Conservation (phyloP, 2,888 invertebrate species). For the Celastrina argiolus region DNA sequence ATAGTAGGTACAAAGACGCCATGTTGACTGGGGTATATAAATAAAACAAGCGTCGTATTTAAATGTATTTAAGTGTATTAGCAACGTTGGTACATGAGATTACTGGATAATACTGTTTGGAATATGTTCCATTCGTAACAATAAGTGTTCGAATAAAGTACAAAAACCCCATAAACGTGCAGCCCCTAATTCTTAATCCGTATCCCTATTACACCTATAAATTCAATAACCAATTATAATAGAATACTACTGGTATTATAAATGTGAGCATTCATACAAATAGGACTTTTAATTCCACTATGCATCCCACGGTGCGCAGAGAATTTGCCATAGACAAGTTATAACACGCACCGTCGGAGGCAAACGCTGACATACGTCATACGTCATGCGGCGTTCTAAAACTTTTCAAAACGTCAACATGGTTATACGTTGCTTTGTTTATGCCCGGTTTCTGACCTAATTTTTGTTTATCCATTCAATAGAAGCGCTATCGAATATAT, state of each 20-base stretch:
- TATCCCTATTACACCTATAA: conserved; percentile 71
- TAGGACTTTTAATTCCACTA: conserved; percentile 53
- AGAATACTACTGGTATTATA: conserved; percentile 68
- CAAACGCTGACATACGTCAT: neutral
- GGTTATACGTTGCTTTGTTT: conserved; percentile 26
- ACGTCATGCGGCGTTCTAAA: conserved; percentile 5
- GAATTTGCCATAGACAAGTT: neutral
- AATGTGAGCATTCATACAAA: conserved; percentile 73
- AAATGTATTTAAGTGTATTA: conserved; percentile 77
- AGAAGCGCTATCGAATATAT: no score
- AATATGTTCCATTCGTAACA: conserved; percentile 60
- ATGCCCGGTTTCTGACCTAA: no score
- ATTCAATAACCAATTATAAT: conserved; percentile 67
- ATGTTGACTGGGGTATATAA: conserved; percentile 25
- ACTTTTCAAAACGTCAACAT: conserved; percentile 16
- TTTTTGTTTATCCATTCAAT: no score
- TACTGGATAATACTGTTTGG: conserved; percentile 75
- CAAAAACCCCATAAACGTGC: conserved; percentile 69
- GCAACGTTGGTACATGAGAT: conserved; percentile 78
- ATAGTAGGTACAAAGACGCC: neutral
- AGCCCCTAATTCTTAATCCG: conserved; percentile 50
- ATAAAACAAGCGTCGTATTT: conserved; percentile 51
- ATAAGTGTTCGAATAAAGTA: conserved; percentile 60
- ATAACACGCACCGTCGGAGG: conserved; percentile 2
- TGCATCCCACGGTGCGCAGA: conserved; percentile 37